phyloP scores from a whole-genome alignment of 37 sponge, comb jelly and placozoan genomes.

The Halichondria panicea region DNA sequence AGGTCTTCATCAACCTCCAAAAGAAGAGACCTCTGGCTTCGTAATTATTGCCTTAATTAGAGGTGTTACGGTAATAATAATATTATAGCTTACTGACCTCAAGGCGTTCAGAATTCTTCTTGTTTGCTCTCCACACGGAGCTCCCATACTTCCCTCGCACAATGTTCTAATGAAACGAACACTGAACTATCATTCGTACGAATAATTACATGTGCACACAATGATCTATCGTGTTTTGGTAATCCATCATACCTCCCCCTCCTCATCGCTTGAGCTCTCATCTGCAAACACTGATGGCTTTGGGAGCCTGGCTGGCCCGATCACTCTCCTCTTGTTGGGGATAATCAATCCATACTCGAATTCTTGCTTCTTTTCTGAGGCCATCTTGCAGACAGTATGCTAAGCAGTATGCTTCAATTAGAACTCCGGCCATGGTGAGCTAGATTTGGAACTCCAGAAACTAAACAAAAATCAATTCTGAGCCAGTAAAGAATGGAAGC shows the following conservation, averaged over 20 bases:
- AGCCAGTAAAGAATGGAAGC: background rate
- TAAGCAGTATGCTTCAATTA: conserved; percentile 7
- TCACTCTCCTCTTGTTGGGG: background rate
- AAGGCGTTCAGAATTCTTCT: conserved; percentile 23
- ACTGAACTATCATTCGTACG: too few relatives aligned
- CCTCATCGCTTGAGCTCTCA: conserved; percentile 72
- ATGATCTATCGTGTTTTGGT: too few relatives aligned
- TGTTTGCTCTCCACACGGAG: conserved; percentile 39
- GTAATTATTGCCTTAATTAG: too few relatives aligned
- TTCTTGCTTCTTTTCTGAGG: conserved; percentile 14
- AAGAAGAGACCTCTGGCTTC: too few relatives aligned
- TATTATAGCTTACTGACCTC: conserved; percentile 4
- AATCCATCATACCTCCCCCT: too few relatives aligned
- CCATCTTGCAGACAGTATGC: background rate
- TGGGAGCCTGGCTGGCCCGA: background rate
- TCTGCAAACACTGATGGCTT: conserved; percentile 62
- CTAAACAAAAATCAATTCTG: background rate
- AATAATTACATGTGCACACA: too few relatives aligned
- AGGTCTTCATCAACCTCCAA: too few relatives aligned
- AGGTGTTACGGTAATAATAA: too few relatives aligned
- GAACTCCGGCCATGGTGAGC: conserved; percentile 19
- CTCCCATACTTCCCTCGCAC: background rate
- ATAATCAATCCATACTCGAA: conserved; percentile 69
- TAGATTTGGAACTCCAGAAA: conserved; percentile 2
- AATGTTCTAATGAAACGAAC: conserved; percentile 2